phyloP scores from a whole-genome alignment of 2,797 vertebrate species.

The Tamandua tetradactyla region DNA sequence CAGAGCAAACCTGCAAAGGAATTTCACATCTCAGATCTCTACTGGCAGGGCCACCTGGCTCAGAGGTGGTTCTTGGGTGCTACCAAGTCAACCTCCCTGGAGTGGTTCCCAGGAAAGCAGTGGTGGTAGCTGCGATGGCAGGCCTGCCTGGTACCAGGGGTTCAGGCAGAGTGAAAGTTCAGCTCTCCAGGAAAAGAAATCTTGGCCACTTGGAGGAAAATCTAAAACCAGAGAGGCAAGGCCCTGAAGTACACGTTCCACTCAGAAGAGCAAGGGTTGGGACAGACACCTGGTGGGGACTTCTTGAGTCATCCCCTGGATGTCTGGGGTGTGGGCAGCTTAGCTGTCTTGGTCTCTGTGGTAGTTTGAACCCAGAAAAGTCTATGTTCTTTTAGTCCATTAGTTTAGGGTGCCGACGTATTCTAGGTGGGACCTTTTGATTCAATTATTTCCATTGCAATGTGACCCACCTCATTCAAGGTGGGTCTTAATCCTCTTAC shows the following conservation, averaged over 20 bases:
- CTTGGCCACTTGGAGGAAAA: not conserved
- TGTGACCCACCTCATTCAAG: no score
- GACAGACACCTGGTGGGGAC: not conserved
- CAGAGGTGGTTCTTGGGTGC: not conserved
- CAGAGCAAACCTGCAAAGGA: not conserved
- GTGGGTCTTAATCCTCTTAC: no score
- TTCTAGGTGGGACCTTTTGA: no score
- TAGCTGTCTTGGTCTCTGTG: accelerated
- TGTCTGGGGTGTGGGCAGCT: accelerated
- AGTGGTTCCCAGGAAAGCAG: slow-evolving; percentile 7
- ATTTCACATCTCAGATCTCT: not conserved
- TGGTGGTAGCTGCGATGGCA: not conserved
- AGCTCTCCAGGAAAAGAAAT: slow-evolving; percentile 48
- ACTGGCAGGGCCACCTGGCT: not conserved
- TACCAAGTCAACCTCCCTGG: not conserved
- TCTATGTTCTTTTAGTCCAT: no score
- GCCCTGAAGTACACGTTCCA: accelerated
- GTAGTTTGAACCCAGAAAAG: no score
- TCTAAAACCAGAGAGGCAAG: not conserved
- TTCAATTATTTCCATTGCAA: no score
- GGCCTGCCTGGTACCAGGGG: not conserved
- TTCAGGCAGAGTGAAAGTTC: not conserved
- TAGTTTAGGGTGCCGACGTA: no score
- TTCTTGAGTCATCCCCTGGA: not conserved
- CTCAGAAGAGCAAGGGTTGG: not conserved